Evolutionary conservation across 2,888 invertebrate genomes (phyloP).

Genomic region (Hyles lineata): DNA sequence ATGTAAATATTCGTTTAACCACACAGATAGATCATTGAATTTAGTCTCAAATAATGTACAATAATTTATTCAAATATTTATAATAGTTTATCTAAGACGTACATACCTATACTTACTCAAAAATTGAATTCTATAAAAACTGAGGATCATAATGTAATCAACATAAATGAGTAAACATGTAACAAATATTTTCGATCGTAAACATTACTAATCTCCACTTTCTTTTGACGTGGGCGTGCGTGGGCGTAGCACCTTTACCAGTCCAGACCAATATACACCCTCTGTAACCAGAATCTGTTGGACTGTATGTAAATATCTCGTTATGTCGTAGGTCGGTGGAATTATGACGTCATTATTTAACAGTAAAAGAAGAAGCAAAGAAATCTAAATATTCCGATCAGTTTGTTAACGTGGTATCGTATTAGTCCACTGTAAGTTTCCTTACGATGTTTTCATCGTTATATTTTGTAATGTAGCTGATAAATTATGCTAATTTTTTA

Average conservation of each 20-base stretch:
- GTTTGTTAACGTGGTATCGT: too few species aligned
- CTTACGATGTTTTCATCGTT: too few species aligned
- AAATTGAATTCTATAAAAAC: neutral
- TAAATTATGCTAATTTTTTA: too few species aligned
- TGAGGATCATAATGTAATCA: neutral
- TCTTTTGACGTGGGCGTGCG: slow-evolving; percentile 20
- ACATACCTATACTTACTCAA: neutral
- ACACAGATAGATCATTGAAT: too few species aligned
- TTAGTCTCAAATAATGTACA: too few species aligned
- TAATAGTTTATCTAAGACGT: too few species aligned
- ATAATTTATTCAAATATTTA: too few species aligned
- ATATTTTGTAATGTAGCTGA: too few species aligned
- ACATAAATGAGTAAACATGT: slow-evolving; percentile 13
- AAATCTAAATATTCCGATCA: too few species aligned
- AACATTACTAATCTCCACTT: slow-evolving; percentile 24
- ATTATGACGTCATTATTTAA: neutral
- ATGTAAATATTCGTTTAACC: too few species aligned
- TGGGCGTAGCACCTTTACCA: slow-evolving; percentile 13
- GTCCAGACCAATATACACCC: neutral
- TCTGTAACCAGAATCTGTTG: neutral
- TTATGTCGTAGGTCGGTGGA: neutral
- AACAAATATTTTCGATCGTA: slow-evolving; percentile 23
- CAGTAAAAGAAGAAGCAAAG: too few species aligned
- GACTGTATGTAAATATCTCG: neutral
- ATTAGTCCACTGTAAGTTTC: too few species aligned